These are phyloP conservation scores for Pseudomyrmex sp. DNA, from an alignment of 1,140 invertebrate genomes.

Conservation along the genomic window DNA sequence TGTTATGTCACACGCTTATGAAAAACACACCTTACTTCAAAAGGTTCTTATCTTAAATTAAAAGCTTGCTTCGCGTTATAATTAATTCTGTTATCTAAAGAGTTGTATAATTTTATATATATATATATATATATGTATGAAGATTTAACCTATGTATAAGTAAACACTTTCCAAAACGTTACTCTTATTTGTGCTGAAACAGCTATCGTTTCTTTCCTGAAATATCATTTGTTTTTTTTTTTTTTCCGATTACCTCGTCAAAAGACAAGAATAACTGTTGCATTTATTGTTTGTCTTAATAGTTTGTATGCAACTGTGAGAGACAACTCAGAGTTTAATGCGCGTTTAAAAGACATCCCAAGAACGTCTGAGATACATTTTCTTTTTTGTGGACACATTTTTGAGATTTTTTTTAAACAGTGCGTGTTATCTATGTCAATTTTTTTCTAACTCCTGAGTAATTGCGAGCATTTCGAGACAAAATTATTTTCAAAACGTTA, in stretches of 20 bases:
- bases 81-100: conserved; percentile 10
- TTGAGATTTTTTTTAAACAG: no score
- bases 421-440: background rate
- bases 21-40: conserved; percentile 39
- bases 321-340: background rate
- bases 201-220: background rate
- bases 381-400: no score
- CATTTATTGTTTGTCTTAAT: conserved; percentile 3
- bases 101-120: conserved; percentile 39
- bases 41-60: conserved; percentile 10
- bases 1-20: conserved; percentile 24
- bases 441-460: conserved; percentile 34
- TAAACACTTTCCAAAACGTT: conserved; percentile 1
- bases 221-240: background rate
- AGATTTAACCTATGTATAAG: background rate
- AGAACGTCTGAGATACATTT: no score
- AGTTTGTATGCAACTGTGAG: conserved; percentile 11
- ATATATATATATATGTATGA: conserved; percentile 40
- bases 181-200: background rate
- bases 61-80: conserved; percentile 1
- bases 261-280: background rate
- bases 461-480: background rate
- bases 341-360: no score
- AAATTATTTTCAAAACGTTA: conserved; percentile 38
- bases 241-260: background rate